Evolutionary conservation across 2,888 invertebrate species (phyloP).

Genomic region (Drosophila atroscutellata): DNA sequence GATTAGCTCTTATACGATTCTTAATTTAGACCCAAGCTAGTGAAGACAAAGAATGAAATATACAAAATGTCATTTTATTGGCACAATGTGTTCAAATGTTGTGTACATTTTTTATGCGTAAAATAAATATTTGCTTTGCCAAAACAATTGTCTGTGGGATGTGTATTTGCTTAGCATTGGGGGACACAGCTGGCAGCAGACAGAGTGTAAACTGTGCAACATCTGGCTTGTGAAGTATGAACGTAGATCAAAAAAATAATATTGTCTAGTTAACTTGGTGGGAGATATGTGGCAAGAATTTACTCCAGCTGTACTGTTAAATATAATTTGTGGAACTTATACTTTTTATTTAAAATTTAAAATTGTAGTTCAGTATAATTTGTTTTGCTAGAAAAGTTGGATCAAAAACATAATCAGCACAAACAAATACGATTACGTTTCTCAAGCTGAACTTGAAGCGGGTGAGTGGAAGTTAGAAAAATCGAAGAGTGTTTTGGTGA

Average conservation of each 20-base stretch:
- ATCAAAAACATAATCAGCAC: conserved; percentile 18
- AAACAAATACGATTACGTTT: conserved; percentile 6
- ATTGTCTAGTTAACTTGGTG: not conserved
- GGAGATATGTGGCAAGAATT: not conserved
- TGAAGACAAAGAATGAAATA: conserved; percentile 46
- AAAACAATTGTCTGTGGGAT: conserved; percentile 23
- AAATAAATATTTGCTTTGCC: conserved; percentile 44
- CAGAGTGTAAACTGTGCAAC: conserved; percentile 23
- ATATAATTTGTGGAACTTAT: too few relatives aligned
- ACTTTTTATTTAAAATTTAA: not conserved
- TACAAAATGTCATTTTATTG: conserved; percentile 77
- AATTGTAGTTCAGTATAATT: conserved; percentile 2
- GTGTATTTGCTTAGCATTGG: conserved; percentile 59
- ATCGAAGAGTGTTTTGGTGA: not conserved
- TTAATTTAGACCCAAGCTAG: not conserved
- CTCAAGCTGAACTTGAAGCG: conserved; percentile 6
- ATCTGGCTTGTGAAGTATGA: conserved; percentile 10
- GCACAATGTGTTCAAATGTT: conserved; percentile 73
- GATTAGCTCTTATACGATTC: not conserved
- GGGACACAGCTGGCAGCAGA: conserved; percentile 25
- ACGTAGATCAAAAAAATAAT: conserved; percentile 16
- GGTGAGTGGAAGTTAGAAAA: conserved; percentile 27
- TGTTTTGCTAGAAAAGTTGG: not conserved
- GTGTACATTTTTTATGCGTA: conserved; percentile 73
- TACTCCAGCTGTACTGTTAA: not conserved